phyloP scores from a whole-genome alignment of 2,888 invertebrate genomes.

The Mimachlamys varia region DNA sequence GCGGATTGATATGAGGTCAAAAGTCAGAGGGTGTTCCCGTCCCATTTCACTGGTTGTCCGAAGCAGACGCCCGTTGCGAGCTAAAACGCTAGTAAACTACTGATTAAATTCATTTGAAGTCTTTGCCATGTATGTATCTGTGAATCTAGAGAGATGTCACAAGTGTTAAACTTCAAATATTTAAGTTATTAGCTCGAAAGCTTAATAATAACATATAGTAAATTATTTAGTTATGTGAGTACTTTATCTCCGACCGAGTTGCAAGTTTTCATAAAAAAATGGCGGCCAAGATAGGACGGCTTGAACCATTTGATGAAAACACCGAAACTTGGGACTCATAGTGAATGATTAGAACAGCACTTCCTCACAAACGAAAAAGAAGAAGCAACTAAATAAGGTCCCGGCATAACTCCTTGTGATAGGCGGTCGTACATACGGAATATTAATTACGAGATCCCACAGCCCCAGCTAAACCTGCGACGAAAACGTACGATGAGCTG shows the following conservation, averaged over 20 bases:
- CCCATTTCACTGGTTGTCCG: too few relatives aligned
- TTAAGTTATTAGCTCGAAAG: too few relatives aligned
- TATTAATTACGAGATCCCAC: constrained; percentile 44
- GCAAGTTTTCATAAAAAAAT: neutral
- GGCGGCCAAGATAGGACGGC: constrained; percentile 40
- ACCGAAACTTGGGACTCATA: constrained; percentile 51
- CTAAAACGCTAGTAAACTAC: too few relatives aligned
- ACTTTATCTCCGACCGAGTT: neutral
- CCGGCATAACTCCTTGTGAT: constrained; percentile 52
- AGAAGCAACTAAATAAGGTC: constrained; percentile 52
- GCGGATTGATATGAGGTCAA: too few relatives aligned
- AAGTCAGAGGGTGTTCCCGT: too few relatives aligned
- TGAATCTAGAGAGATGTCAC: too few relatives aligned
- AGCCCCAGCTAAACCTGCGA: constrained; percentile 52
- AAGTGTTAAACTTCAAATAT: too few relatives aligned
- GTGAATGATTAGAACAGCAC: constrained; percentile 54
- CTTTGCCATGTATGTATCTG: too few relatives aligned
- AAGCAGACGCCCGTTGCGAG: too few relatives aligned
- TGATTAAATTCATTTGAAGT: too few relatives aligned
- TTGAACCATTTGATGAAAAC: constrained; percentile 40
- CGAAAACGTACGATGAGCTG: constrained; percentile 50
- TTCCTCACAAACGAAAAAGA: constrained; percentile 52
- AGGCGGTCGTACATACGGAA: constrained; percentile 51
- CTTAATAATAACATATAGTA: too few relatives aligned
- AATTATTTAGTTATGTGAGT: too few relatives aligned